A percentile compares a stretch with the other conserved stretches of the same genome.
phyloP scores from a whole-genome alignment of 2,888 invertebrate species.

The Penaeus monodon region DNA sequence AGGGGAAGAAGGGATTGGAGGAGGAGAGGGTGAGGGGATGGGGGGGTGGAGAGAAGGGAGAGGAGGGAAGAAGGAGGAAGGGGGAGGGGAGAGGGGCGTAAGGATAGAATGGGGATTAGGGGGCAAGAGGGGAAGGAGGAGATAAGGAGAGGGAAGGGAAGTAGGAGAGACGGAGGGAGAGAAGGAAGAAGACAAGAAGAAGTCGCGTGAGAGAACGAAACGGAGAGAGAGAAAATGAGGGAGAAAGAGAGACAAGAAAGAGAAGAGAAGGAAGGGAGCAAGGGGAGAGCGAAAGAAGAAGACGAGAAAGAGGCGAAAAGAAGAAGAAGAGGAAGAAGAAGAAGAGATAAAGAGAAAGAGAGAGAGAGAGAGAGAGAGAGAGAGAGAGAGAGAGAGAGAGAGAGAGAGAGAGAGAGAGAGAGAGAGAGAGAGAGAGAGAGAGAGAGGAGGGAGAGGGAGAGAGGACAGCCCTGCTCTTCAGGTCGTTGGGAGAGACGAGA shows the following conservation, averaged over 20 bases:
- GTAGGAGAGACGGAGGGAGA: background rate
- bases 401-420: background rate
- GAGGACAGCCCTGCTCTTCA: too few relatives aligned
- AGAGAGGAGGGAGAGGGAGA: background rate
- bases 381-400: background rate
- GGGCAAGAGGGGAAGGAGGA: background rate
- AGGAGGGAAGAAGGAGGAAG: constrained; percentile 19
- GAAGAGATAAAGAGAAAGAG: background rate
- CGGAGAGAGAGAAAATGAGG: background rate
- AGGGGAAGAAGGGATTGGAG: background rate
- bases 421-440: background rate
- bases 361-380: constrained; percentile 21
- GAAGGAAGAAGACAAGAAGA: background rate
- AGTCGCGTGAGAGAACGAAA: background rate
- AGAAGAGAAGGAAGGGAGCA: background rate
- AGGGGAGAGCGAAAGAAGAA: background rate
- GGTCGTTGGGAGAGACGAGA: too few relatives aligned
- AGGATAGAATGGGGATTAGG: too few relatives aligned
- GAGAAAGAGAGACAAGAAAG: background rate
- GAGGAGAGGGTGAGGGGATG: background rate
- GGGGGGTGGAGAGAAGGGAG: background rate
- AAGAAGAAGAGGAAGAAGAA: background rate
- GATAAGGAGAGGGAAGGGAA: background rate
- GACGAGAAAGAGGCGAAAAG: background rate
- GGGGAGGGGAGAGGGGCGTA: background rate